Conservation (phyloP, 2,797 vertebrate genomes). For the Cyprinodon diabolis region DNA sequence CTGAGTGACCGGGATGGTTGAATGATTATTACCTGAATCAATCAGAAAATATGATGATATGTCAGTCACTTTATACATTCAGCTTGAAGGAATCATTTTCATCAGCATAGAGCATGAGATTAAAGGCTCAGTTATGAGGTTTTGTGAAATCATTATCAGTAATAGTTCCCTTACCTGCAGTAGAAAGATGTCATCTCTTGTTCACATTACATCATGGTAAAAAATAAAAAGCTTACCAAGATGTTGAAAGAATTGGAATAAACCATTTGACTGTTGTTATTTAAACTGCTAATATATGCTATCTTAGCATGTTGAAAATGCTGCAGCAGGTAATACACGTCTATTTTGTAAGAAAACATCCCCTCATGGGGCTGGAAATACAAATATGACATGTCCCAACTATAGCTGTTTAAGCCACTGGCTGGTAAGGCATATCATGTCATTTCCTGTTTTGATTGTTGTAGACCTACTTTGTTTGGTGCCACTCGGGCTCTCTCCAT, state of each 20-base stretch:
- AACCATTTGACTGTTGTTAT: not conserved
- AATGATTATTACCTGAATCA: not conserved
- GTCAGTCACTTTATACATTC: not conserved
- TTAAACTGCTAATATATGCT: not conserved
- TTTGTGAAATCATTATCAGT: not conserved
- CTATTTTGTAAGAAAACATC: no score
- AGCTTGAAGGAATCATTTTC: not conserved
- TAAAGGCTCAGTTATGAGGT: not conserved
- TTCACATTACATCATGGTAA: not conserved
- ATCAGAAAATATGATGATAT: not conserved
- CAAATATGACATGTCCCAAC: no score
- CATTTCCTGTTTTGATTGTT: no score
- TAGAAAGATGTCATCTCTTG: not conserved
- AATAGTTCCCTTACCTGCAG: not conserved
- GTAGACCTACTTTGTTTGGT: no score
- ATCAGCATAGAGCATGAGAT: not conserved
- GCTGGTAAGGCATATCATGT: no score
- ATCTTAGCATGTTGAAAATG: not conserved
- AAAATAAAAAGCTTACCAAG: not conserved
- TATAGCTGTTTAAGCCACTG: no score
- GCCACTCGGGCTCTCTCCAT: no score
- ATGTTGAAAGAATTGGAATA: not conserved
- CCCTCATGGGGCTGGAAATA: no score
- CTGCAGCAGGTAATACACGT: no score
- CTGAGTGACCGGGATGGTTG: not conserved